phyloP scores from a whole-genome alignment of 2,888 invertebrate species.

The Phorcus lineatus region DNA sequence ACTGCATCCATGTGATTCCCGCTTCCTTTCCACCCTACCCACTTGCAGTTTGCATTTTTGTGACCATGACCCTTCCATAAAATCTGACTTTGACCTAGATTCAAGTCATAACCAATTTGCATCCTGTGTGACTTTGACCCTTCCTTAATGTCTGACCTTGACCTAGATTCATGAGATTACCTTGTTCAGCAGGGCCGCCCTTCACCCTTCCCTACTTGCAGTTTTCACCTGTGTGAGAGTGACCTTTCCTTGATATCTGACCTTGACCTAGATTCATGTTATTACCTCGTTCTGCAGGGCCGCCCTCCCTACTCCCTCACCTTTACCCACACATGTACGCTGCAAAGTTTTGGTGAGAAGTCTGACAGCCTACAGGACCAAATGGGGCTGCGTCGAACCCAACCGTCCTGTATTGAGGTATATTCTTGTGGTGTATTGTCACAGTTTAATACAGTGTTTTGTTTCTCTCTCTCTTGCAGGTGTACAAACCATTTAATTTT shows the following conservation, averaged over 20 bases:
- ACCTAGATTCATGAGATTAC: no score
- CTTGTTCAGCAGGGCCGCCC: no score
- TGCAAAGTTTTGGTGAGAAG: conserved; percentile 26
- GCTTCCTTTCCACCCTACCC: no score
- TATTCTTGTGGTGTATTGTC: neutral
- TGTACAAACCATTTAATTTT: conserved; percentile 19
- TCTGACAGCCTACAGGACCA: conserved; percentile 20
- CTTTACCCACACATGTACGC: conserved; percentile 27
- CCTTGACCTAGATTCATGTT: neutral
- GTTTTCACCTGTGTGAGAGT: no score
- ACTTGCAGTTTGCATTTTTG: no score
- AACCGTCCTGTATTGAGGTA: conserved; percentile 23
- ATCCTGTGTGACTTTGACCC: no score
- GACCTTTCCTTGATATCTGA: neutral
- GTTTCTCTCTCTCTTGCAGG: conserved; percentile 13
- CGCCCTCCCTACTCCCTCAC: conserved; percentile 25
- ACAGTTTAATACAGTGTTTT: neutral
- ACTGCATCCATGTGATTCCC: no score
- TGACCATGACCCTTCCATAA: no score
- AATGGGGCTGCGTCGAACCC: conserved; percentile 4
- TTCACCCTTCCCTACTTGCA: no score
- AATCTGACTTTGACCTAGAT: no score
- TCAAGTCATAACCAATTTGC: no score
- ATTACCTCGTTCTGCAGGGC: conserved; percentile 17
- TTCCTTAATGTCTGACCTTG: no score